These are phyloP conservation scores for Pelodytes ibericus DNA, from an alignment of 2,797 vertebrate species.

Conservation along the genomic window DNA sequence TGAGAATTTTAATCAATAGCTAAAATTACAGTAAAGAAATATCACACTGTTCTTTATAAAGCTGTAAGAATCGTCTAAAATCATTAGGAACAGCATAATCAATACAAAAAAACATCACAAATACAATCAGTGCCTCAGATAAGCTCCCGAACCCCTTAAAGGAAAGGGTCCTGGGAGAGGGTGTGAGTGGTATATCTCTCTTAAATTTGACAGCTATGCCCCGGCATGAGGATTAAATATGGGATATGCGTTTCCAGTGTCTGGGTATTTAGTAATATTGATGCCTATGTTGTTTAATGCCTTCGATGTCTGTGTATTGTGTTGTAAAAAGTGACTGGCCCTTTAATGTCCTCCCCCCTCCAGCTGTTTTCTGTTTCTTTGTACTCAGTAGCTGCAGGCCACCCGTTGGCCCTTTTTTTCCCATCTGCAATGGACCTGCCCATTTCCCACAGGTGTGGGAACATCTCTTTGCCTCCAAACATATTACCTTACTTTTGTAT, in stretches of 20 bases:
- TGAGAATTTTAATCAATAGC: no score
- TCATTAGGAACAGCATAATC: no score
- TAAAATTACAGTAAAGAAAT: no score
- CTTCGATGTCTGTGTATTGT: not conserved
- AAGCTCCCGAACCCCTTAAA: not conserved
- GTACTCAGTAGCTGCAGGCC: slow-evolving; percentile 41
- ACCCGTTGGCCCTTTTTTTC: not conserved
- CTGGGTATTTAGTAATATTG: not conserved
- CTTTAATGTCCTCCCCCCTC: not conserved
- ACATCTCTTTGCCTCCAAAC: slow-evolving; percentile 51
- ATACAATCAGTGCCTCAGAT: no score
- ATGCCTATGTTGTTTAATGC: not conserved
- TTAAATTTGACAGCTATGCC: no score
- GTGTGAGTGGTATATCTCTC: not conserved
- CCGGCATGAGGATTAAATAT: not conserved
- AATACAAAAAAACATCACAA: no score
- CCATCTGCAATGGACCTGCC: slow-evolving; percentile 45
- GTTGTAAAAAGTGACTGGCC: slow-evolving; percentile 7
- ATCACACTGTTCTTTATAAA: no score
- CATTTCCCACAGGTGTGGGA: slow-evolving; percentile 30
- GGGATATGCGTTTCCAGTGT: not conserved
- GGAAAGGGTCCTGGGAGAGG: not conserved
- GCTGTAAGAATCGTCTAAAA: no score
- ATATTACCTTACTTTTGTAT: slow-evolving; percentile 57
- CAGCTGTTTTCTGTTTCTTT: slow-evolving; percentile 29